Percentiles rank a stretch among this genome's conserved stretches.
These are phyloP conservation scores for Oryzias javanicus DNA, from an alignment of 2,113 vertebrate genomes.

Conservation along the genomic window DNA sequence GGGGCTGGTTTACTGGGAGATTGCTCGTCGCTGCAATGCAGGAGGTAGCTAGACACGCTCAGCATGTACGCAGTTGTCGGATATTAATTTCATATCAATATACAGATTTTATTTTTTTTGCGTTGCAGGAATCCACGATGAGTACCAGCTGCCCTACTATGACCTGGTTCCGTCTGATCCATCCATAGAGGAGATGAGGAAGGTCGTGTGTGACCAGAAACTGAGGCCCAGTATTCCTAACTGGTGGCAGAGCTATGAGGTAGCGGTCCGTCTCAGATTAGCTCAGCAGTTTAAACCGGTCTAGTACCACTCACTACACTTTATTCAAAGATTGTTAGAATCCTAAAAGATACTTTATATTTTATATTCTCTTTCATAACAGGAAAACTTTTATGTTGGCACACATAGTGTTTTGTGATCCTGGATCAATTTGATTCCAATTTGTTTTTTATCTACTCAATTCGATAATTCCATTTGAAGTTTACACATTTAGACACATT, in stretches of 20 bases:
- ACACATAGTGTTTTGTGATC: no score
- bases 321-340: no score
- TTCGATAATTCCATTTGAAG: no score
- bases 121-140: conserved; percentile 90
- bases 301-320: no score
- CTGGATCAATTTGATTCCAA: no score
- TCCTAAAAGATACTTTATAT: no score
- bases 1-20: conserved; percentile 97
- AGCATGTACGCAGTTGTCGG: accelerated
- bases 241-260: conserved; percentile 99
- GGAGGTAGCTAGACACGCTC: conserved; percentile 80
- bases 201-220: conserved; percentile 98
- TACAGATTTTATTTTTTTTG: not conserved
- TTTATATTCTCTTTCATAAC: no score
- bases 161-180: conserved; percentile 97
- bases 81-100: not conserved
- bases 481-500: no score
- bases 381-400: no score
- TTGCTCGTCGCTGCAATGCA: conserved; percentile 90
- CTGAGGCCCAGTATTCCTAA: conserved; percentile 94
- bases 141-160: conserved; percentile 97
- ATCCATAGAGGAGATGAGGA: conserved; percentile 98
- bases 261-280: conserved; percentile 57
- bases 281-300: no score
- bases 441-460: no score